Conservation (phyloP, 2,797 vertebrate genomes). For the Poliocrania exsul region DNA sequence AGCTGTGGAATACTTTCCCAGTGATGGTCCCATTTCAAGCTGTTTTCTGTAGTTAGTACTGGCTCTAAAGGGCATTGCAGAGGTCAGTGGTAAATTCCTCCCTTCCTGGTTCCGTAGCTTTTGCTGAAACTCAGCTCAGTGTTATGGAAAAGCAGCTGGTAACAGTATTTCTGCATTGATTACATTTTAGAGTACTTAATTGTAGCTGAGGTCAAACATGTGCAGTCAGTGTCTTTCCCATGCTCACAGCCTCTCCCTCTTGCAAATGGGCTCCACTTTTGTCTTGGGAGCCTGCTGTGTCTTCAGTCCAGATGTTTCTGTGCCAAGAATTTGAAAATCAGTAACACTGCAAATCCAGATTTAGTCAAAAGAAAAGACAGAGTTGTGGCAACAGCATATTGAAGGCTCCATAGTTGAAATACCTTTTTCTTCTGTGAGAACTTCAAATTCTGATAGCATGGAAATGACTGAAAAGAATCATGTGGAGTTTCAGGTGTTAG, state of each 20-base stretch:
- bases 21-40: background rate
- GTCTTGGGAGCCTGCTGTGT: background rate
- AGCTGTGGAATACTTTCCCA: background rate
- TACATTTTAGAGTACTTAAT: constrained; percentile 5
- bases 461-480: background rate
- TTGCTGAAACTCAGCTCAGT: background rate
- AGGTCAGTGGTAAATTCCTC: constrained; percentile 7
- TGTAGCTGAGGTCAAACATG: background rate
- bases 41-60: background rate
- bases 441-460: background rate
- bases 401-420: background rate
- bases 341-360: background rate
- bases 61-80: background rate
- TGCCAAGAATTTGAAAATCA: constrained; percentile 7
- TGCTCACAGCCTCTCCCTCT: background rate
- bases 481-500: rapidly evolving
- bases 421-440: background rate
- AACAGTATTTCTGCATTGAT: constrained; percentile 7
- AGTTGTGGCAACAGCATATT: background rate
- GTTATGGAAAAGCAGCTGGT: constrained; percentile 4
- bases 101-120: background rate
- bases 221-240: background rate
- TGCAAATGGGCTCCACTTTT: background rate
- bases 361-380: background rate
- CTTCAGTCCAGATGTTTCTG: constrained; percentile 21